Evolutionary conservation across 1,140 invertebrate genomes (phyloP).

Genomic region (Diachasma alloeum): DNA sequence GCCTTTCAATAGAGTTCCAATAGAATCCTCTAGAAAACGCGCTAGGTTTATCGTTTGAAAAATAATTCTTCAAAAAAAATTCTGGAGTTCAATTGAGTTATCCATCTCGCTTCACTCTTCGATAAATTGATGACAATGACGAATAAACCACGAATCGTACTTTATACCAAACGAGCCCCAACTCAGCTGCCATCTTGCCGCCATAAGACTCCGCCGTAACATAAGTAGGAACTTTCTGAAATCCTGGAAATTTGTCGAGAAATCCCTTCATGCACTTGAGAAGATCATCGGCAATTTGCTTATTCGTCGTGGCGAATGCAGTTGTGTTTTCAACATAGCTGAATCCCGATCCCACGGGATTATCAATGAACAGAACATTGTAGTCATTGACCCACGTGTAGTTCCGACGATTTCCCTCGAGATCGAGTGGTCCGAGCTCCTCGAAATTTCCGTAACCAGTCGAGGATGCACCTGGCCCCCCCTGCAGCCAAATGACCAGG

Average conservation of each 20-base stretch:
- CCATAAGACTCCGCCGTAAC: slow-evolving; percentile 89
- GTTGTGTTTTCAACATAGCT: slow-evolving; percentile 76
- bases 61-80: too few relatives aligned
- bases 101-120: too few relatives aligned
- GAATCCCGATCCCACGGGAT: slow-evolving; percentile 88
- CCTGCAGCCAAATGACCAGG: slow-evolving; percentile 82
- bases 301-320: slow-evolving; percentile 71
- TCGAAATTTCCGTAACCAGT: slow-evolving; percentile 82
- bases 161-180: slow-evolving; percentile 71
- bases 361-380: slow-evolving; percentile 88
- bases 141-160: slow-evolving; percentile 54
- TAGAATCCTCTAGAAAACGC: too few relatives aligned
- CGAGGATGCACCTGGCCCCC: slow-evolving; percentile 78
- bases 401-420: slow-evolving; percentile 72
- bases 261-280: slow-evolving; percentile 75
- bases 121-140: background rate
- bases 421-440: slow-evolving; percentile 77
- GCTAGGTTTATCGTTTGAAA: too few relatives aligned
- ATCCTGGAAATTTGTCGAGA: slow-evolving; percentile 70
- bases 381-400: slow-evolving; percentile 82
- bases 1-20: too few relatives aligned
- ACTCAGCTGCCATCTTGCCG: slow-evolving; percentile 88
- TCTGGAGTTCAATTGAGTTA: too few relatives aligned
- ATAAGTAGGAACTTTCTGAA: slow-evolving; percentile 77
- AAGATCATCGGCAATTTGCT: slow-evolving; percentile 82